Conservation (phyloP, 2,797 vertebrate species). For the Erethizon dorsatum region DNA sequence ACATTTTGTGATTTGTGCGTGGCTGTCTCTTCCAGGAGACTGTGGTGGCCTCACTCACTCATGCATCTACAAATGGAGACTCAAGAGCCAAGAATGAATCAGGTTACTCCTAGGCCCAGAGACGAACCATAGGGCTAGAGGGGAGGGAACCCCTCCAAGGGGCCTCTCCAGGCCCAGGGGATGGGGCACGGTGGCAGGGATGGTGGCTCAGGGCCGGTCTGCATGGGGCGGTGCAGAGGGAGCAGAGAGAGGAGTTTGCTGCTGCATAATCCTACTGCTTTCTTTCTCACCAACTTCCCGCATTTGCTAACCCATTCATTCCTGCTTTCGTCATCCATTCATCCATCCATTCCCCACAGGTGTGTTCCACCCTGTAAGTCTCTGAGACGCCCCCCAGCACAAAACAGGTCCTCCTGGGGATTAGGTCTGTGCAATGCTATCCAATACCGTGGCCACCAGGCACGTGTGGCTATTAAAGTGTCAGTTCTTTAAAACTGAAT, state of each 20-base stretch:
- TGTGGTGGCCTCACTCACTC: background rate
- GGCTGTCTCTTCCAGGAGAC: background rate
- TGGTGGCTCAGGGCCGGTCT: rapidly evolving
- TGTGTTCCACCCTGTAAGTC: background rate
- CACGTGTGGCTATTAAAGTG: background rate
- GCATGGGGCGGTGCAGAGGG: background rate
- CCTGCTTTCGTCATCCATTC: background rate
- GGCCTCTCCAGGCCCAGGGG: background rate
- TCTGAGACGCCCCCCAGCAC: background rate
- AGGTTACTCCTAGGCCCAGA: background rate
- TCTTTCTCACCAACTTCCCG: background rate
- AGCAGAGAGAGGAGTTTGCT: background rate
- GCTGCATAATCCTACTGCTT: background rate
- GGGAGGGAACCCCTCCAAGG: background rate
- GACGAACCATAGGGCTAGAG: background rate
- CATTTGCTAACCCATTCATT: background rate
- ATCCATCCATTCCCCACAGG: background rate
- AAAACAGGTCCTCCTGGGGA: background rate
- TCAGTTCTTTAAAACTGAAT: background rate
- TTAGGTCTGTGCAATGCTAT: background rate
- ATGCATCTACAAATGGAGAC: background rate
- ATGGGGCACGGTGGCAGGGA: background rate
- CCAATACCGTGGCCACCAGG: background rate
- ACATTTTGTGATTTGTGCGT: background rate
- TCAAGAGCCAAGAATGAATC: background rate